phyloP scores from a whole-genome alignment of 2,888 invertebrate species.

The Ectemnius lituratus region DNA sequence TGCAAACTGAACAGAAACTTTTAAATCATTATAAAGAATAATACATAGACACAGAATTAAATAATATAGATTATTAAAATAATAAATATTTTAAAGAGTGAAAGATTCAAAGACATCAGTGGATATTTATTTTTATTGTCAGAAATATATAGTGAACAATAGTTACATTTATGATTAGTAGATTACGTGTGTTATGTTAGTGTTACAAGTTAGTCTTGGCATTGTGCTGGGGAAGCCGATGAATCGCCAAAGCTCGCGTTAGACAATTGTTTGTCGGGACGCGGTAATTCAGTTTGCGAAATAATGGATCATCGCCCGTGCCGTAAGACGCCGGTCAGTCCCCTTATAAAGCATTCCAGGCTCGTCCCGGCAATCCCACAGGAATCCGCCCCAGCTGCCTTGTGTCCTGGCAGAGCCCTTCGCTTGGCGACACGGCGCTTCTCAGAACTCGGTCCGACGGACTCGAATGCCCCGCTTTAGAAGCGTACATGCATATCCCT shows the following conservation, averaged over 20 bases:
- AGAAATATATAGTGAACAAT: no score
- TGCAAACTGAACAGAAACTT: not conserved
- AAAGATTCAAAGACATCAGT: not conserved
- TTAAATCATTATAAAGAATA: not conserved
- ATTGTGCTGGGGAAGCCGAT: not conserved
- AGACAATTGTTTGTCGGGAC: conserved; percentile 58
- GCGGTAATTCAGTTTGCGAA: conserved; percentile 67
- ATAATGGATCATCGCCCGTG: conserved; percentile 68
- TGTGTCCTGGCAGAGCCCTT: conserved; percentile 56
- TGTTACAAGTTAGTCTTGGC: not conserved
- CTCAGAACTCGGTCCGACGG: conserved; percentile 36
- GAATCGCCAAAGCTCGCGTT: conserved; percentile 7
- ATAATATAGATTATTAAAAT: not conserved
- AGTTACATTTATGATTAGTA: no score
- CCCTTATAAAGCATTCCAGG: conserved; percentile 73
- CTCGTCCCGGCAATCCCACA: conserved; percentile 71
- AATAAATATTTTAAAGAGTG: not conserved
- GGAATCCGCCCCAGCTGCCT: conserved; percentile 68
- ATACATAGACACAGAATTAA: not conserved
- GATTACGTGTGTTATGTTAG: not conserved
- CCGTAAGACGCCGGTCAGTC: conserved; percentile 70
- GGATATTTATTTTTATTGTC: no score
- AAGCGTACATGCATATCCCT: conserved; percentile 25
- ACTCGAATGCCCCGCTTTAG: conserved; percentile 43
- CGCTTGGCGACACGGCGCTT: conserved; percentile 38